phyloP scores from a whole-genome alignment of 2,113 vertebrate species.

The Natator depressus region DNA sequence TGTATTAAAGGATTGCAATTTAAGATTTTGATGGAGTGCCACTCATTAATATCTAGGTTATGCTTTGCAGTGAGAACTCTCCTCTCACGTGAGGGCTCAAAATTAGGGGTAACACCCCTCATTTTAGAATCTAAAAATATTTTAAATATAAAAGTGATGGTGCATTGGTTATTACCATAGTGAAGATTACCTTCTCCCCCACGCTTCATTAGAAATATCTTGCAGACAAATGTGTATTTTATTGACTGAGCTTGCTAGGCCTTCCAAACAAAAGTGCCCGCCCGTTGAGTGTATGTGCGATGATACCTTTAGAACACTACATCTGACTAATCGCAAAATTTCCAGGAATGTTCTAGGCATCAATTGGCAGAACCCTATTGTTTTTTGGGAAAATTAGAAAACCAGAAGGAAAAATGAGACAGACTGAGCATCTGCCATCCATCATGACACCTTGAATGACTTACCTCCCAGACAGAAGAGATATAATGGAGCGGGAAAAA shows the following conservation, averaged over 20 bases:
- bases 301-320: neutral
- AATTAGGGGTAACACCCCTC: neutral
- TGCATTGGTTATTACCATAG: too few relatives aligned
- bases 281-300: neutral
- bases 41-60: neutral
- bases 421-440: neutral
- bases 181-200: neutral
- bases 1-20: neutral
- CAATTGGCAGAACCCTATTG: neutral
- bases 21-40: neutral
- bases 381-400: neutral
- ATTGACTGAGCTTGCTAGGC: neutral
- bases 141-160: too few relatives aligned
- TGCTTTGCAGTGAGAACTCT: neutral
- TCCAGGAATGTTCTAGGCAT: neutral
- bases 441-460: neutral
- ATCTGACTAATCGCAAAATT: neutral
- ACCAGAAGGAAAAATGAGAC: neutral
- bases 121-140: neutral
- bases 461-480: neutral
- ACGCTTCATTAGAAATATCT: neutral
- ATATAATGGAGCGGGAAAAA: too few relatives aligned
- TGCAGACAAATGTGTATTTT: neutral
- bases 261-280: too few relatives aligned
- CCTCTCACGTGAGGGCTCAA: neutral